A percentile compares a stretch with the other conserved stretches of the same genome.
These are phyloP conservation scores for Seison nebaliae DNA, from an alignment of 1,140 invertebrate species.

Conservation along the genomic window DNA sequence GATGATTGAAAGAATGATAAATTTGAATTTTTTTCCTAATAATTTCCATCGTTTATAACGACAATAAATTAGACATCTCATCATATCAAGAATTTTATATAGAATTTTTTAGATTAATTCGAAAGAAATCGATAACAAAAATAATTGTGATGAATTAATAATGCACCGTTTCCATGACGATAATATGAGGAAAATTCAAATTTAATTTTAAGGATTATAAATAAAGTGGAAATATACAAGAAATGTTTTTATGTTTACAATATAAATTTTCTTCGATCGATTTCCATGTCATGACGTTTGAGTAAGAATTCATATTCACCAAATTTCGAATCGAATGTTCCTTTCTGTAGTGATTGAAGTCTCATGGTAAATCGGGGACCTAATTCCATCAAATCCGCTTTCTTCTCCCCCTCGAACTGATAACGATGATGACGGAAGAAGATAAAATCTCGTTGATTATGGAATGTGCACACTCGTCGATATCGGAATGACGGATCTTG, in stretches of 20 bases:
- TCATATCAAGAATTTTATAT: not conserved
- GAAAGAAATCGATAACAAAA: not conserved
- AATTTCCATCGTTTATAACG: not conserved
- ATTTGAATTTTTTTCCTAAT: not conserved
- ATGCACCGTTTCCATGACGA: not conserved
- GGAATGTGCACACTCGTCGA: conserved; percentile 70
- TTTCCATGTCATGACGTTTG: conserved; percentile 66
- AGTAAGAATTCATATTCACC: conserved; percentile 92
- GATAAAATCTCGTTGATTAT: conserved; percentile 94
- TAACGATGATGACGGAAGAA: conserved; percentile 96
- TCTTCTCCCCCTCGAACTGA: conserved; percentile 56
- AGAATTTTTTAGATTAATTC: not conserved
- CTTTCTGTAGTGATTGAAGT: conserved; percentile 66
- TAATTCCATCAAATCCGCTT: conserved; percentile 58
- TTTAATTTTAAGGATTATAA: not conserved
- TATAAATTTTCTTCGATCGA: conserved; percentile 58
- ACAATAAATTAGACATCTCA: not conserved
- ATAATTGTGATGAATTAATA: not conserved
- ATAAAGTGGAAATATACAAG: not conserved
- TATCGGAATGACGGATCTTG: conserved; percentile 77
- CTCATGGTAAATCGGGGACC: conserved; percentile 82
- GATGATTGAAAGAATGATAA: no score
- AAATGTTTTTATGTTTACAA: conserved; percentile 33
- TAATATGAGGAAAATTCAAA: not conserved
- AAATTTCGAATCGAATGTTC: conserved; percentile 78